Base-by-base conservation (phyloP, 2,888 invertebrate species). In the Clostera curtula region DNA sequence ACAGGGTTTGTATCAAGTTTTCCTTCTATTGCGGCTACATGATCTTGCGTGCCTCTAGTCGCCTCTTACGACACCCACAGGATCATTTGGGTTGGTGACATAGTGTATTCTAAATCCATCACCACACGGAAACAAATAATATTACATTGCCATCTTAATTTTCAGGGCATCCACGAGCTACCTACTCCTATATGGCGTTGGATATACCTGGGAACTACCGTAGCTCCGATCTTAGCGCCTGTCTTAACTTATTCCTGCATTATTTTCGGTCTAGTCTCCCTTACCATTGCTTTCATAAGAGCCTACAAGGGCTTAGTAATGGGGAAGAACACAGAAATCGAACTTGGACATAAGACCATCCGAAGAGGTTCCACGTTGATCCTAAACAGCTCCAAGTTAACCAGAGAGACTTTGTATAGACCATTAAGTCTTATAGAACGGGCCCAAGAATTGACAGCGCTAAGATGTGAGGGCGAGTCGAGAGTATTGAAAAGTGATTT, bases 141-240 rank as follows among this genome's bases (percentile, higher is more conserved):
- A n/a, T n/a, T n/a, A 19, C 17, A 20, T 20, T 21, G 15, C 23
- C 19, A 5, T 27, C 33, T 34, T 36, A 40, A 12, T 32, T 47
- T 69, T 1, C 63, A 91, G 89, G 94, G 94, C 6, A 87, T 94
- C 19, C 90, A 90, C 27, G 93, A 93, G 43, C 63, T 95, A 4
- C 87, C 93, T 0, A 91, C 93, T 0, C 79, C 91, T n/a, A 93
- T 95, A 29, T 87, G 90, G 56, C 85, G 92, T 11, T 93, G 92
- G 92, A 88, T 94, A 10, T 94, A 90, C 69, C 59, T 94, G 20
- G 91, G 91, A 8, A 94, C 94, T 2, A 90, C 92, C 0, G 87
- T 94, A 36, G 90, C 89, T 1, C 93, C 93, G 8, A 68, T 89
- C 12, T 88, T 90, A 0, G 89, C 87, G 9, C 93, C 93, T 0